Base-by-base conservation (phyloP, 2,888 invertebrate genomes). In the Argyra leucocephala region DNA sequence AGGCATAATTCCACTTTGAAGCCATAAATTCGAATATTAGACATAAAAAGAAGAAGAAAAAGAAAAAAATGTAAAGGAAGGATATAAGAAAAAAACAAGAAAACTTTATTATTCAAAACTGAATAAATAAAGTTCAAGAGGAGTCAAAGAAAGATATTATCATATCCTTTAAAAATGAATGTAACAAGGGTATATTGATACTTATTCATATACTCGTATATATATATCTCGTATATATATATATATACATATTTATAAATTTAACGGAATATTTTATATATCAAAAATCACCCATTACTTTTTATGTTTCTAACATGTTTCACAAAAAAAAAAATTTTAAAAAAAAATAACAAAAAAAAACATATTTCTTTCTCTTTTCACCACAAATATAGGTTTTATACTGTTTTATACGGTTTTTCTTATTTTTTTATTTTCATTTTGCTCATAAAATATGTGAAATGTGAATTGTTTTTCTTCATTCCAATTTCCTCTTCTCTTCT, bases 141-240 rank as follows among this genome's bases (percentile, higher is more conserved):
- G 48, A 48, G 48, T 48, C 48, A 48, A 48, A 48, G n/a, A 48
- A 48, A 48, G 48, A 48, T 48, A 48, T 48, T 48, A 48, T 48
- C 48, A 48, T 48, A 48, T 48, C 18, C 48, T 48, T 48, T 48
- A 48, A 48, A 15, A 18, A 48, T 48, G 48, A 48, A 48, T 48
- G 15, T 31, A 7, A 31, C 6, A 31, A 31, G 31, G 31, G 10
- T 31, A 31, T 7, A 48, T 5, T 48, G 15, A 18, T n/a, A 18
- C 48, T 7, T 31, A 31, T 31, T 18, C 15, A 5, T 48, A 48
- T 48, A 48, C 5, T 18, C 15, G 5, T 48, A 15, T 18, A 18
- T 18, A 48, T 48, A 48, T 18, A 48, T 48, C 15, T n/a, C 15
- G 18, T 48, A 18, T 48, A 48, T 18, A 48, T 18, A 15, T n/a